These are phyloP conservation scores for Cervus canadensis DNA, from an alignment of 2,113 vertebrate species.

Conservation along the genomic window DNA sequence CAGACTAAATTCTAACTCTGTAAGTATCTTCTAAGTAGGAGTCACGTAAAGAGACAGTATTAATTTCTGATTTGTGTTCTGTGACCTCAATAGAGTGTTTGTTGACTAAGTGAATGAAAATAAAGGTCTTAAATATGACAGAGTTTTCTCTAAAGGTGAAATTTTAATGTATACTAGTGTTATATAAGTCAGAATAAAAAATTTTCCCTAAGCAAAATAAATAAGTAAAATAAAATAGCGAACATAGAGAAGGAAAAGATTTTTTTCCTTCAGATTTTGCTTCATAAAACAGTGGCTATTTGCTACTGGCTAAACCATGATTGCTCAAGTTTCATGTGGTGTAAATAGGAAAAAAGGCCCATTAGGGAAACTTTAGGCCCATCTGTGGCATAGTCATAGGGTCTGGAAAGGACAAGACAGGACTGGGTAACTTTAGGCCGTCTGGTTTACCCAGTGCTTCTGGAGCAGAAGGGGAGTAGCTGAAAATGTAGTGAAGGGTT, in stretches of 20 bases:
- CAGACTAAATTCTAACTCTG: slow-evolving; percentile 3
- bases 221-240: neutral
- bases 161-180: neutral
- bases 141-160: neutral
- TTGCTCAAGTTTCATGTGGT: neutral
- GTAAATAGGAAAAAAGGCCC: neutral
- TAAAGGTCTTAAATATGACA: neutral
- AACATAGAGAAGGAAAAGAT: neutral
- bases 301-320: neutral
- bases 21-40: neutral
- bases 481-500: neutral
- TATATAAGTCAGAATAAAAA: neutral
- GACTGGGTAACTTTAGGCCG: neutral
- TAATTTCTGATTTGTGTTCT: neutral
- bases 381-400: accelerated
- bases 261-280: neutral
- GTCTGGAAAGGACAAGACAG: neutral
- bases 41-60: neutral
- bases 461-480: neutral
- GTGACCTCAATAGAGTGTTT: neutral
- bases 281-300: slow-evolving; percentile 20
- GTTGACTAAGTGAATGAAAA: slow-evolving; percentile 6
- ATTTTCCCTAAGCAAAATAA: neutral
- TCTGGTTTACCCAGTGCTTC: neutral
- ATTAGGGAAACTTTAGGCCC: neutral